phyloP scores from a whole-genome alignment of 2,113 vertebrate species.

The Oceanites oceanicus region DNA sequence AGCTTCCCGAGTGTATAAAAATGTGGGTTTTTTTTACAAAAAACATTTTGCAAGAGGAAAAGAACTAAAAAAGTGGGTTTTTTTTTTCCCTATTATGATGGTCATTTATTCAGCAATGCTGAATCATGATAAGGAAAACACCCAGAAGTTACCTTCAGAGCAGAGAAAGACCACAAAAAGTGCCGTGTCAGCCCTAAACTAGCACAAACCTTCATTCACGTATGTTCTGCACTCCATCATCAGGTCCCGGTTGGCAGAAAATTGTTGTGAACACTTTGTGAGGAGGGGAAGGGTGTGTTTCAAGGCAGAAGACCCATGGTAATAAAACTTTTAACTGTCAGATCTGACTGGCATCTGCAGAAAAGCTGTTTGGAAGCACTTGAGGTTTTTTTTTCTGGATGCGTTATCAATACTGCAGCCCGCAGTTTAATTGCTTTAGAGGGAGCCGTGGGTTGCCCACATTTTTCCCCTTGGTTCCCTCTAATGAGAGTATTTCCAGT shows the following conservation, averaged over 20 bases:
- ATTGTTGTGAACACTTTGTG: background rate
- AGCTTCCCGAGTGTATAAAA: background rate
- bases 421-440: slow-evolving; percentile 27
- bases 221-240: background rate
- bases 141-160: background rate
- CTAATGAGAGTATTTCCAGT: slow-evolving; percentile 61
- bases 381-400: background rate
- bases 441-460: background rate
- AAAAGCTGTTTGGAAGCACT: slow-evolving; percentile 21
- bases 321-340: background rate
- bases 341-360: slow-evolving; percentile 2
- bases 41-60: background rate
- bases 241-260: background rate
- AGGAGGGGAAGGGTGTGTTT: background rate
- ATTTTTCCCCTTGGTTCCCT: slow-evolving; percentile 15
- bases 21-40: rapidly evolving
- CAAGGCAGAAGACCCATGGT: background rate
- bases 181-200: background rate
- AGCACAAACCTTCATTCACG: background rate
- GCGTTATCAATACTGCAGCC: background rate
- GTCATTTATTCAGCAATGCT: background rate
- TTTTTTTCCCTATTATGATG: background rate
- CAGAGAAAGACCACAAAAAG: background rate
- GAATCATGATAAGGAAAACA: background rate
- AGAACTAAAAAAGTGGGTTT: rapidly evolving